Evolutionary conservation across 2,888 invertebrate genomes (phyloP), one percentile per base, ranked within the genome.

Genomic region (Cyaniris semiargus): DNA sequence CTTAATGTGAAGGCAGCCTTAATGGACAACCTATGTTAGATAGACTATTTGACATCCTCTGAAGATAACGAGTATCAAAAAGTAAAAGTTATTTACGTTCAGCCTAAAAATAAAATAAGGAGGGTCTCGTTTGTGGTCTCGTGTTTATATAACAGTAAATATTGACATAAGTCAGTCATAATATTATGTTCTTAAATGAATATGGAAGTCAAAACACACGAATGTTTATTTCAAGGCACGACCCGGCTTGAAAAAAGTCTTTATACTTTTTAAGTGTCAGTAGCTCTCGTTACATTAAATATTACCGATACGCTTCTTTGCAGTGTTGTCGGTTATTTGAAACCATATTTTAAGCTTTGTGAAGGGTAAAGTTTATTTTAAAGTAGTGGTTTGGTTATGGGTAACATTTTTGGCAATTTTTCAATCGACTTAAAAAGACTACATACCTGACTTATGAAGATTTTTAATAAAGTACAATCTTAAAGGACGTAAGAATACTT

Each of bases 221-320:
- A 23, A 44, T 72, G 72, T 72, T 72, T 72, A 72, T 72, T 44
- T 72, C 44, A 72, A 48, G 48, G 44, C 72, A 72, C 72, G 72
- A 72, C 72, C 72, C 8, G 38, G 34, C 13, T 7, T 23, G 21
- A 44, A 38, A 71, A 48, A 72, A 48, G 44, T 44, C 71, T 71
- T 71, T 72, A 72, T 48, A 72, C 71, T 71, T 72, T 18, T 72
- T 23, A 70, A 71, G 72, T 72, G 15, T 72, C 72, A 48, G 44
- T 44, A 15, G 21, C 38, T 21, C 8, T 21, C 10, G 44, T 72
- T 38, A 72, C 23, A 72, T 72, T 44, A 38, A 27, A 31, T 66
- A 23, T 13, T 23, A 23, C 8, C 23, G 8, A 13, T 13, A 66
- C 18, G 27, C 13, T 53, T 6, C 18, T 66, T 18, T 66, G 27